Base-by-base conservation (phyloP, 2,797 vertebrate species). In the Gallinago nigripennis region DNA sequence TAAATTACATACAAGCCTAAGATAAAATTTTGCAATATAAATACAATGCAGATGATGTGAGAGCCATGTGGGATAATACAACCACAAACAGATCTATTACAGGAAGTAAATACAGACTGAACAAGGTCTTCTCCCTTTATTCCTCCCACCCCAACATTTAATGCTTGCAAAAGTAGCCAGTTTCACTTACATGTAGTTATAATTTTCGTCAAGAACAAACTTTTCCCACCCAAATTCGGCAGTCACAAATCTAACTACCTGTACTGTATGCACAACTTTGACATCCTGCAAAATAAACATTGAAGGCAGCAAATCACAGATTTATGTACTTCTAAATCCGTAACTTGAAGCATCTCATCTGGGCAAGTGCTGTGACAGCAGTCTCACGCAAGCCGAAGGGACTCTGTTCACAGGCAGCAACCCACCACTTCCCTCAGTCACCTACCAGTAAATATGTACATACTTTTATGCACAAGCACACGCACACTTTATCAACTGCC, bases 401-500 rank as follows among this genome's bases (percentile, higher is more conserved):
- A 37, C 33, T 60, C 33, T 28, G 12, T 21, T 21, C 31, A 30
- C 37, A 77, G 57, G 35, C 15, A 45, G 14, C 17, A 77, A 43
- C 41, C 24, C 43, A 82, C n/a, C 16, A 13, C 35, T 69, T 68
- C 51, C 11, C 8, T 60, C n/a, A 28, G 53, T 39, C 37, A 71
- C 8, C 61, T 71, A 15, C 28, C 24, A 57, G 37, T 30, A 48
- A 46, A 56, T 13, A 23, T 3, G 14, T 23, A 43, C 9, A 16
- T 0, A 37, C 9, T 27, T 30, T 70, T 24, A 31, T 14, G 3
- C 4, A 6, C 1, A 0, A 10, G 4, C 10, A 16, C 37, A 61
- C 5, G 3, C 20, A 21, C 7, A 9, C 17, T 78, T 48, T 45
- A 17, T 72, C 68, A 85, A 73, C 18, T 64, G 39, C 24, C 45